These are phyloP conservation scores for Perizoma flavofasciatum DNA, from an alignment of 2,888 invertebrate genomes.

Conservation along the genomic window DNA sequence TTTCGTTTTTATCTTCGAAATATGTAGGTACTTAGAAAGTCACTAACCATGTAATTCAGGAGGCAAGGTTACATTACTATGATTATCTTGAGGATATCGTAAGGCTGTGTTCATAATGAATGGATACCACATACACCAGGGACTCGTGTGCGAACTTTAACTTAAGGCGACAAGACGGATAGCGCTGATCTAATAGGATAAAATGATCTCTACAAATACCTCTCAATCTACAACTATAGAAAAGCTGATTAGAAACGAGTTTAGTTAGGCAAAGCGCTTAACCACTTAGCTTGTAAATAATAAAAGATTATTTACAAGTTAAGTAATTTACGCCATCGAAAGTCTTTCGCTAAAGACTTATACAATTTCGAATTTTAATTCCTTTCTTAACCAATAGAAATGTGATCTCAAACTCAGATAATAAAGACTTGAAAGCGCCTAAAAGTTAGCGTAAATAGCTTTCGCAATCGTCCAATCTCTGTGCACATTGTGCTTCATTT, in stretches of 20 bases:
- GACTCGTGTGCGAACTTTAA: constrained; percentile 63
- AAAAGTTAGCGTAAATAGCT: constrained; percentile 20
- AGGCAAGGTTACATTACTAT: constrained; percentile 15
- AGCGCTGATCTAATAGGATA: constrained; percentile 43
- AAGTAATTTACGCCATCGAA: constrained; percentile 13
- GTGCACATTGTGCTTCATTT: constrained; percentile 31
- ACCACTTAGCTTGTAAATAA: no score
- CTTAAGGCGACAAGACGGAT: constrained; percentile 56
- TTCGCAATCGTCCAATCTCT: constrained; percentile 26
- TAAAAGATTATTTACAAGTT: constrained; percentile 10
- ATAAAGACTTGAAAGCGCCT: constrained; percentile 23
- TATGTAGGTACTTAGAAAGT: background rate
- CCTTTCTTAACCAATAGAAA: constrained; percentile 27
- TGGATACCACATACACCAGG: constrained; percentile 53
- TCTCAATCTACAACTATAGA: constrained; percentile 29
- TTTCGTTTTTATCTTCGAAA: background rate
- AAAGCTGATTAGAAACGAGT: constrained; percentile 6
- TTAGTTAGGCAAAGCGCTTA: constrained; percentile 6
- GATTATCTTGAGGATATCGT: constrained; percentile 41
- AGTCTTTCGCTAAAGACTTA: constrained; percentile 19
- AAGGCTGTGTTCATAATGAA: constrained; percentile 47
- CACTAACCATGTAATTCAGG: constrained; percentile 4
- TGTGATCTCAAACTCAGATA: constrained; percentile 29
- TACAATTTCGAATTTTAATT: constrained; percentile 24
- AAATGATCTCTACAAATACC: constrained; percentile 29